Base-by-base conservation (phyloP, 2,888 invertebrate genomes). In the Cerceris rybyensis region DNA sequence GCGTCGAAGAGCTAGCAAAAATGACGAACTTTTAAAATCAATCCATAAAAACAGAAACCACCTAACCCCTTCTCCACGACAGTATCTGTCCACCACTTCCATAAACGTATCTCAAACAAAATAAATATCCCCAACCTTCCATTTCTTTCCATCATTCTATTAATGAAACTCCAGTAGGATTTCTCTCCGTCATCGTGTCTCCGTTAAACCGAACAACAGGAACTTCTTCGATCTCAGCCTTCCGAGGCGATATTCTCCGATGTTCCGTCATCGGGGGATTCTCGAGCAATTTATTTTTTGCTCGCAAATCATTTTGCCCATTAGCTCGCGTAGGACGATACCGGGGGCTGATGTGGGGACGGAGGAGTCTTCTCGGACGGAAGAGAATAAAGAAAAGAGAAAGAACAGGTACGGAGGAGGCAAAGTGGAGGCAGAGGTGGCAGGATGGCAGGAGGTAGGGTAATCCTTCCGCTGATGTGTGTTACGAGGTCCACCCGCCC, bases 231-330 rank as follows among this genome's bases (percentile, higher is more conserved):
- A n/a, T 5, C 46, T 43, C 46, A 9, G 39, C 41, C 49, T 16
- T 7, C 6, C 16, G 50, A 43, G 55, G 9, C 63, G 43, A 80
- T 69, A 59, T 55, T 46, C 64, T 9, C 70, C 63, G 54, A 75
- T 72, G 74, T 86, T 83, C 78, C 83, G 85, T 83, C 84, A 85
- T 83, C 82, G 82, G 72, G 65, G 79, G 75, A 83, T 88, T 84
- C 82, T 74, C 72, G 83, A 65, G 81, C 81, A 87, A 88, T 88
- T 84, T 88, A 81, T 84, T 87, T 87, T 85, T 87, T 82, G 86
- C 86, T 88, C 88, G 88, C 90, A 90, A 91, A 91, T 91, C 89
- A 90, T 90, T 90, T 87, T 87, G 85, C 84, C 88, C 89, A 90
- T 90, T 90, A 91, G 86, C 82, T 85, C 80, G 82, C 84, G 84